A percentile compares a stretch with the other conserved stretches of the same genome.
These are phyloP conservation scores for Prunella strophiata DNA, from an alignment of 2,797 vertebrate genomes.

Conservation along the genomic window DNA sequence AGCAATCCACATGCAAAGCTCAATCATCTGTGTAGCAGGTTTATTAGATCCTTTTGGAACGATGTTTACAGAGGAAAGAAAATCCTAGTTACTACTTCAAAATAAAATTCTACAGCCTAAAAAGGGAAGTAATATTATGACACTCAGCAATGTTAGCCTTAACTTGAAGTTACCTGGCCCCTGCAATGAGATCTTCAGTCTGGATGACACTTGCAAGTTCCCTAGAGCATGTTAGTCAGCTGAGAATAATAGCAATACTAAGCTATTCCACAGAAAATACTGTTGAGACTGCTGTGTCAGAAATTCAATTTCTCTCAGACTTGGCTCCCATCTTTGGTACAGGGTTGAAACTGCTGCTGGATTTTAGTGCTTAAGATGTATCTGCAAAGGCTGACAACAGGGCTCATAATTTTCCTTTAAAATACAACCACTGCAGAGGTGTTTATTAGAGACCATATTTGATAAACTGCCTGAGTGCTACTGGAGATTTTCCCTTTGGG, in stretches of 20 bases:
- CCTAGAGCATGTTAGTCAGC: background rate
- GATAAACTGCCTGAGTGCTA: background rate
- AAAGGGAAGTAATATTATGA: background rate
- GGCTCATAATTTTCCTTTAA: background rate
- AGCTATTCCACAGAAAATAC: background rate
- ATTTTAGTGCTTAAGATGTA: background rate
- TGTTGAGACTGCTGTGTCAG: background rate
- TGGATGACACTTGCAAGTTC: background rate
- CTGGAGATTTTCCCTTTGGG: background rate
- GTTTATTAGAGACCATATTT: background rate
- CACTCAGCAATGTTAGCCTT: background rate
- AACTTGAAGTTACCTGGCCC: background rate
- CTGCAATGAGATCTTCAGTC: background rate
- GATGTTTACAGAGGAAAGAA: background rate
- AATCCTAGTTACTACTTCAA: background rate
- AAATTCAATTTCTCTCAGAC: background rate
- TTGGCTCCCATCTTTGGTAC: background rate
- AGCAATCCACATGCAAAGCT: slow-evolving; percentile 23
- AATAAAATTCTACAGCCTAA: background rate
- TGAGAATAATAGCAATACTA: background rate
- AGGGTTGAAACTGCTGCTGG: background rate
- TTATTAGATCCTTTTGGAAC: slow-evolving; percentile 47
- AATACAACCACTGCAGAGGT: background rate
- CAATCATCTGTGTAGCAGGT: slow-evolving; percentile 32
- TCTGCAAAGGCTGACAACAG: background rate